Conservation (phyloP, 2,113 vertebrate genomes). For the Perca flavescens region DNA sequence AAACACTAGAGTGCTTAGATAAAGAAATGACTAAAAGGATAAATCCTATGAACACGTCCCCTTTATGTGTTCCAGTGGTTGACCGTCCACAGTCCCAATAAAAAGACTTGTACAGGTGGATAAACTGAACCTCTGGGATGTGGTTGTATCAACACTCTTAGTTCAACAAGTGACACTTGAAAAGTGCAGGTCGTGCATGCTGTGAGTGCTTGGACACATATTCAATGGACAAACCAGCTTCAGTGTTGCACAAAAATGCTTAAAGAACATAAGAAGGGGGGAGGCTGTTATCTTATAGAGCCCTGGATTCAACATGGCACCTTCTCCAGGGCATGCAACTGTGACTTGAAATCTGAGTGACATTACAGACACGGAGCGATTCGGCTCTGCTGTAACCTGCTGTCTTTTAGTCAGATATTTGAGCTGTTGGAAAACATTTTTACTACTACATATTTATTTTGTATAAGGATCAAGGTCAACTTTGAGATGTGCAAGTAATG, state of each 20-base stretch:
- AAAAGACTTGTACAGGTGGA: slow-evolving; percentile 49
- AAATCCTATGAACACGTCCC: slow-evolving; percentile 13
- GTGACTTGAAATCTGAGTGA: slow-evolving; percentile 35
- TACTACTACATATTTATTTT: slow-evolving; percentile 26
- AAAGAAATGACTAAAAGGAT: slow-evolving; percentile 32
- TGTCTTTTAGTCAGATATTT: not conserved
- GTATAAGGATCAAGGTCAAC: not conserved
- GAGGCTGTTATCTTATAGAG: slow-evolving; percentile 1
- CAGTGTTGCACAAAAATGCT: not conserved
- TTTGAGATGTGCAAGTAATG: slow-evolving; percentile 31
- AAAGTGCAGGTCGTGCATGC: slow-evolving; percentile 32
- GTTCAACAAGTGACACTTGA: slow-evolving; percentile 12
- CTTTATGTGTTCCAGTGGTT: slow-evolving; percentile 11
- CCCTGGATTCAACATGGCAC: slow-evolving; percentile 19
- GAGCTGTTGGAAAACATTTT: slow-evolving; percentile 2
- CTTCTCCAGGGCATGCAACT: not conserved
- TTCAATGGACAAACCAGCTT: slow-evolving; percentile 33
- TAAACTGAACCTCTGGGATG: slow-evolving; percentile 25
- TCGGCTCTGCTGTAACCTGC: not conserved
- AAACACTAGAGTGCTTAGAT: slow-evolving; percentile 27
- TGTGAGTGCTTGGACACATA: slow-evolving; percentile 26
- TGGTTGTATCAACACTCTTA: slow-evolving; percentile 4
- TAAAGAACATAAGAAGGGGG: slow-evolving; percentile 15
- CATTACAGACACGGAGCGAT: slow-evolving; percentile 13
- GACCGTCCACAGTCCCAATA: slow-evolving; percentile 8